phyloP scores from a whole-genome alignment of 2,113 vertebrate species.

The Turdus rufiventris region DNA sequence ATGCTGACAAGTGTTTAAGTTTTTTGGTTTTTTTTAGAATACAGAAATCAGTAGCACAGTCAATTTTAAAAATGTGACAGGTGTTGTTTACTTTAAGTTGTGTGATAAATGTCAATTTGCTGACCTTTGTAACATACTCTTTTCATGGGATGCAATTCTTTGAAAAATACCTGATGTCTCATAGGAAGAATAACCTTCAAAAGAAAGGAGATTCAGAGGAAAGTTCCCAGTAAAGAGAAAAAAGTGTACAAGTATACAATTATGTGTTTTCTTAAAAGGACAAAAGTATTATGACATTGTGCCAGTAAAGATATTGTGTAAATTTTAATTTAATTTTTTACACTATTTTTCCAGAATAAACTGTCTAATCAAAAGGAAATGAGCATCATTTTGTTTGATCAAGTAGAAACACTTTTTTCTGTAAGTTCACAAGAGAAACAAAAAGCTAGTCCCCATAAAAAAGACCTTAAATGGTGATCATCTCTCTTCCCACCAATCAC shows the following conservation, averaged over 20 bases:
- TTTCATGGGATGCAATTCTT: not conserved
- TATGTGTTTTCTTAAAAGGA: not conserved
- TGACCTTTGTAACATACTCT: not conserved
- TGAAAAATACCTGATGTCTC: not conserved
- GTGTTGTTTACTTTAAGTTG: not conserved
- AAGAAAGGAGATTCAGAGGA: not conserved
- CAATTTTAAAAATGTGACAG: not conserved
- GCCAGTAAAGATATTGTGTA: not conserved
- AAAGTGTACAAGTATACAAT: rapidly evolving
- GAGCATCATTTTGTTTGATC: not conserved
- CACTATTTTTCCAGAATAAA: not conserved
- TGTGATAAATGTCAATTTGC: not conserved
- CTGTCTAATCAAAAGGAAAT: not conserved
- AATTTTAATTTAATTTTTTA: not conserved
- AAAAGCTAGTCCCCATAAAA: not conserved
- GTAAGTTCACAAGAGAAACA: not conserved
- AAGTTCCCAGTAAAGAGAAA: not conserved
- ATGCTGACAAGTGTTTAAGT: not conserved
- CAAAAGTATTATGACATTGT: not conserved
- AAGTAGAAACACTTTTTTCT: not conserved
- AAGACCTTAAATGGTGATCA: not conserved
- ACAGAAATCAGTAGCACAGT: not conserved
- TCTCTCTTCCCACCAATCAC: not conserved
- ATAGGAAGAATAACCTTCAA: not conserved
- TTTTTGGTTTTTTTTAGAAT: not conserved